A percentile compares a stretch with the other conserved stretches of the same genome.
These are phyloP conservation scores for Drosophila lowei DNA, from an alignment of 1,140 invertebrate species.

Conservation along the genomic window DNA sequence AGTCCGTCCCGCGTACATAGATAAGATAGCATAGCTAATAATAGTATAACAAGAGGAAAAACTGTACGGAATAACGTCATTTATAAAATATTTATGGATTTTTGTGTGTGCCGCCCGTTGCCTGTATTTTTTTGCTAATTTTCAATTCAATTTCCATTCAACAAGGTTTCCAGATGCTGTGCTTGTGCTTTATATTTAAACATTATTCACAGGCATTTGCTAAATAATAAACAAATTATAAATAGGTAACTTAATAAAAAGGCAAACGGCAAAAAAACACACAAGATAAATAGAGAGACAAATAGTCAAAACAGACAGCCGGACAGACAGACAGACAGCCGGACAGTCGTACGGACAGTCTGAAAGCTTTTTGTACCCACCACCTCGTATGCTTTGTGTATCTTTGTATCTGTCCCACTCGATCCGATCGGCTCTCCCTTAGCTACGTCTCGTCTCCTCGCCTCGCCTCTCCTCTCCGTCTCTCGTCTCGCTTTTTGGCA, in stretches of 20 bases:
- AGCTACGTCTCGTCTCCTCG: slow-evolving; percentile 16
- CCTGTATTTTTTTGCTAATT: neutral
- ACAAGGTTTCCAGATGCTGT: slow-evolving; percentile 51
- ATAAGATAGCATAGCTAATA: slow-evolving; percentile 81
- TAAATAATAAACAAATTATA: slow-evolving; percentile 82
- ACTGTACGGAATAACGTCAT: slow-evolving; percentile 70
- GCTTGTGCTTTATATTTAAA: slow-evolving; percentile 58
- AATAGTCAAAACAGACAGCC: slow-evolving; percentile 49
- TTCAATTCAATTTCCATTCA: slow-evolving; percentile 44
- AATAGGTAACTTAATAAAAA: slow-evolving; percentile 80
- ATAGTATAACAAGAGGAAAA: slow-evolving; percentile 68
- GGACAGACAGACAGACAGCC: slow-evolving; percentile 50
- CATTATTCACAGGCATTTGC: slow-evolving; percentile 73
- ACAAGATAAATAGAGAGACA: slow-evolving; percentile 39
- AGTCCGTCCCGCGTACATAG: slow-evolving; percentile 53
- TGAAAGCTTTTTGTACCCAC: slow-evolving; percentile 68
- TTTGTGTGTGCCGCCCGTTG: slow-evolving; percentile 6
- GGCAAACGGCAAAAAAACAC: slow-evolving; percentile 29
- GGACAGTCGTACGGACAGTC: slow-evolving; percentile 52
- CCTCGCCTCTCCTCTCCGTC: slow-evolving; percentile 3
- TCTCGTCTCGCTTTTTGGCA: slow-evolving; percentile 18
- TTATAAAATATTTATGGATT: slow-evolving; percentile 59
- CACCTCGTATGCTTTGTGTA: slow-evolving; percentile 54
- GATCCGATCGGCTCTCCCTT: neutral
- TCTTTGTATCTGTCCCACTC: slow-evolving; percentile 52